These are phyloP conservation scores for Drosophila pegasa DNA, from an alignment of 2,888 invertebrate species.

Conservation along the genomic window DNA sequence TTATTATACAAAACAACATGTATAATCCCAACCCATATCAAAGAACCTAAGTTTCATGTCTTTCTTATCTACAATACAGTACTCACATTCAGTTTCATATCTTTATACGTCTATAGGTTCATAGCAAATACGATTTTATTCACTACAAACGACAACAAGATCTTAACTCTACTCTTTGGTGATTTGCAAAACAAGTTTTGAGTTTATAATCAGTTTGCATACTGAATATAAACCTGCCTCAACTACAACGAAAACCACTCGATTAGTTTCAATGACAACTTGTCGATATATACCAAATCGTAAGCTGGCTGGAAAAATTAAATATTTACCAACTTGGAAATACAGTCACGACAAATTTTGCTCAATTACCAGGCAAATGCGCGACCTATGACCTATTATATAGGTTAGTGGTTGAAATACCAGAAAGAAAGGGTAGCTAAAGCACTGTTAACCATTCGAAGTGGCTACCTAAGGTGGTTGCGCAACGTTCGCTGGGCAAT, in stretches of 20 bases:
- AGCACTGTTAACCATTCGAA: not conserved
- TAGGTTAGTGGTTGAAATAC: not conserved
- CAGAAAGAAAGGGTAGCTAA: not conserved
- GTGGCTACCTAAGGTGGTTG: not conserved
- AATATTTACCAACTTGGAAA: conserved; percentile 10
- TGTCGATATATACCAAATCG: conserved; percentile 3
- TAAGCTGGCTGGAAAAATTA: conserved; percentile 7
- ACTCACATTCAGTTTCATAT: not conserved
- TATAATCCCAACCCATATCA: too few species aligned
- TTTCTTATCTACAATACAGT: not conserved
- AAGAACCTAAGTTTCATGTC: not conserved
- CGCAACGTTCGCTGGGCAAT: not conserved
- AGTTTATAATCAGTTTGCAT: not conserved
- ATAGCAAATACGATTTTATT: not conserved
- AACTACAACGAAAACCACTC: not conserved
- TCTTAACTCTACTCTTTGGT: not conserved
- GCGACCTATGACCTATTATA: conserved; percentile 49
- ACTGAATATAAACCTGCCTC: not conserved
- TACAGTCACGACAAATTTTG: conserved; percentile 16
- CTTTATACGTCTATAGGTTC: not conserved
- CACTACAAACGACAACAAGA: not conserved
- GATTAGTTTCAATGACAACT: conserved; percentile 27
- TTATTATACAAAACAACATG: too few species aligned
- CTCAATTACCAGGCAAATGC: conserved; percentile 10
- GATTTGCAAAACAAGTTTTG: conserved; percentile 25